phyloP scores from a whole-genome alignment of 2,113 vertebrate genomes.

The Silurus asotus region DNA sequence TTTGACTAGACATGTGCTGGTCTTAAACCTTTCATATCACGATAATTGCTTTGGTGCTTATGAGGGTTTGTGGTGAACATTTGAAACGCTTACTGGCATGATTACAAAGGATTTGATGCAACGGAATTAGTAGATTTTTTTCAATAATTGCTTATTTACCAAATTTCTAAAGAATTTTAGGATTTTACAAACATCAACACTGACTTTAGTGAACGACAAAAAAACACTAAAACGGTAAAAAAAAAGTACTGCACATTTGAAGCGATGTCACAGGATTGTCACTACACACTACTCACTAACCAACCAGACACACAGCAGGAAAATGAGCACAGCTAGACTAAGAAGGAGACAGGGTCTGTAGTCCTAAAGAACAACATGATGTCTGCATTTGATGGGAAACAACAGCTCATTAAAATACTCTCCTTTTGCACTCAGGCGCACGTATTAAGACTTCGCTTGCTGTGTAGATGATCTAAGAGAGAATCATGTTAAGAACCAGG shows the following conservation, averaged over 20 bases:
- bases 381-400: not conserved
- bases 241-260: not conserved
- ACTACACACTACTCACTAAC: not conserved
- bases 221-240: not conserved
- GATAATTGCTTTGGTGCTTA: constrained; percentile 4
- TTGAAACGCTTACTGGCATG: not conserved
- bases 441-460: not conserved
- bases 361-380: not conserved
- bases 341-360: not conserved
- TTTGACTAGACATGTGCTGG: constrained; percentile 17
- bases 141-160: not conserved
- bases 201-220: too few species aligned
- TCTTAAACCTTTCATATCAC: not conserved
- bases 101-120: not conserved
- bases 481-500: not conserved
- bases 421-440: not conserved
- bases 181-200: not conserved
- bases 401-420: not conserved
- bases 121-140: not conserved
- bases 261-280: not conserved
- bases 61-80: not conserved
- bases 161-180: not conserved
- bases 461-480: not conserved
- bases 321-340: not conserved
- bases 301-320: not conserved